Evolutionary conservation across 2,888 invertebrate genomes (phyloP), one percentile per base, ranked within the genome.

Genomic region (Clitarchus hookeri): DNA sequence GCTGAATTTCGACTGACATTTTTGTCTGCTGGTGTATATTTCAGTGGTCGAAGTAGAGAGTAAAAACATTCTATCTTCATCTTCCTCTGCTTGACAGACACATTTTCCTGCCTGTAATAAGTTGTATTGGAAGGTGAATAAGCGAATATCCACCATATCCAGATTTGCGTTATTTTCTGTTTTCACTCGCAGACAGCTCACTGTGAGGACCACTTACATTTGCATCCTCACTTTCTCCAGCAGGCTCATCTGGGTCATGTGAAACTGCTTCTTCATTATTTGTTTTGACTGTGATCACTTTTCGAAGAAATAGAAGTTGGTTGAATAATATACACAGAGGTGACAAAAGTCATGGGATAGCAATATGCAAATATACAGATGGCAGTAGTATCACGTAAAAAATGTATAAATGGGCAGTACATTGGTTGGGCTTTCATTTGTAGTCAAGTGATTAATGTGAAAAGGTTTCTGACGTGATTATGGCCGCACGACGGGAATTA

Each of bases 281-380:
- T 53, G 84, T 83, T 87, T 87, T 88, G 54, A 87, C 85, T 44
- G 86, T 86, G 80, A 88, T 88, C 23, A 88, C 88, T 65, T 88
- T 88, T 82, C 87, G 86, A 78, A 89, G 86, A 86, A 89, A 89
- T 53, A 87, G 88, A 80, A 89, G 85, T 84, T 89, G 88, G 87
- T 88, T 87, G 53, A 89, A 89, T 48, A 88, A 87, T n/a, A 88
- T n/a, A n/a, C n/a, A n/a, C n/a, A n/a, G n/a, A n/a, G n/a, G n/a
- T n/a, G n/a, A n/a, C n/a, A n/a, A n/a, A n/a, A n/a, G n/a, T n/a
- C n/a, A n/a, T n/a, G n/a, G n/a, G n/a, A n/a, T n/a, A n/a, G n/a
- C n/a, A n/a, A n/a, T n/a, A n/a, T n/a, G n/a, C n/a, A n/a, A n/a
- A n/a, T n/a, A n/a, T n/a, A n/a, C n/a, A n/a, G n/a, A n/a, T n/a